phyloP scores from a whole-genome alignment of 1,140 invertebrate genomes.

The Maniola jurtina region DNA sequence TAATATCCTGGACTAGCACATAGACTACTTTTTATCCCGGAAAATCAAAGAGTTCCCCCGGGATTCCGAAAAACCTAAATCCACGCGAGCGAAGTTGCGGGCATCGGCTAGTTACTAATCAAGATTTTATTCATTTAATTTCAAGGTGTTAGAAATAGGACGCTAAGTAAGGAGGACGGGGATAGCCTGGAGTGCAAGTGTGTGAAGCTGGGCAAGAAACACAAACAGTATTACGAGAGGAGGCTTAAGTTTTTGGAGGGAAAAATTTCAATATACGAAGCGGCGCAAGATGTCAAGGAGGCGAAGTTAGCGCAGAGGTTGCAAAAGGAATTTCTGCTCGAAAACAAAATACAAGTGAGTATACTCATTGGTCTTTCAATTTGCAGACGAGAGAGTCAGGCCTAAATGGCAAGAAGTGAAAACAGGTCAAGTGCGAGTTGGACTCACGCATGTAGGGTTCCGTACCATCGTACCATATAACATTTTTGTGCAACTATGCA shows the following conservation, averaged over 20 bases:
- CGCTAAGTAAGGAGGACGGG: constrained; percentile 62
- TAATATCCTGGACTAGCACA: no score
- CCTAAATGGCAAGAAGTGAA: background rate
- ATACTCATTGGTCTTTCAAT: no score
- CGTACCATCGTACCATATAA: no score
- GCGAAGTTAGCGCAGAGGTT: constrained; percentile 80
- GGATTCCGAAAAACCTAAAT: no score
- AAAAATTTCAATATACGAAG: constrained; percentile 81
- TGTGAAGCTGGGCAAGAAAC: constrained; percentile 75
- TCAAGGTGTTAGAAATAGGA: constrained; percentile 71
- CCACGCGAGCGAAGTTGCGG: no score
- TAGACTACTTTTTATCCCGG: no score
- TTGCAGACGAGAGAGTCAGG: no score
- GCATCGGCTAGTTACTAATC: no score
- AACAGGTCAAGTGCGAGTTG: no score
- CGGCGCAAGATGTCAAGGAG: constrained; percentile 79
- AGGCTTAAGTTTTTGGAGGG: constrained; percentile 80
- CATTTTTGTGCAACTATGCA: no score
- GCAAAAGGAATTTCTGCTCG: constrained; percentile 79
- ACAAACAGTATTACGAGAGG: constrained; percentile 81
- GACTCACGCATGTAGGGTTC: no score
- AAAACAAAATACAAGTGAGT: constrained; percentile 74
- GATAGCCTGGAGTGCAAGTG: constrained; percentile 70
- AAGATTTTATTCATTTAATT: background rate
- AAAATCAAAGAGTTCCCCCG: no score